Evolutionary conservation across 2,113 vertebrate species (phyloP).

Genomic region (Pseudonaja textilis): DNA sequence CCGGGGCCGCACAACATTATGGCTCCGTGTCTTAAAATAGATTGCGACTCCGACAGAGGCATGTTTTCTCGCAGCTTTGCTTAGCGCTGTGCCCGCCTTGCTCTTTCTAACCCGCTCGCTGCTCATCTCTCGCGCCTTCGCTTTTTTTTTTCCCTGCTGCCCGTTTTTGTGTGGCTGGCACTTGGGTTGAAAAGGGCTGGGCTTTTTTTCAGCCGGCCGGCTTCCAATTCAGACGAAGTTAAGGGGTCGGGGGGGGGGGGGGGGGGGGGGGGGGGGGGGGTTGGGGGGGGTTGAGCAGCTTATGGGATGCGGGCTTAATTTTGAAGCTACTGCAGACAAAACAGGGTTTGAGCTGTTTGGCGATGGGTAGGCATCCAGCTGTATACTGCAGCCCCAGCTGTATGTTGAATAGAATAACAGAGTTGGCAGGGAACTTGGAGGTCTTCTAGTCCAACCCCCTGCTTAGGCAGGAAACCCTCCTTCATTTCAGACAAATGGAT

Average conservation of each 20-base stretch:
- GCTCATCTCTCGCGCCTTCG: neutral
- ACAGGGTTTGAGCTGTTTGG: neutral
- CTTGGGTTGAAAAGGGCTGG: neutral
- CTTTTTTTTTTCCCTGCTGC: neutral
- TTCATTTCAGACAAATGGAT: no score
- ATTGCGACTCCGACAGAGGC: neutral
- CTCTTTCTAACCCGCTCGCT: neutral
- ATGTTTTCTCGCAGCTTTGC: neutral
- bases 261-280: neutral
- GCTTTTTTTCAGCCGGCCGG: neutral
- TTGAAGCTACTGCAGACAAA: neutral
- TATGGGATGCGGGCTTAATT: neutral
- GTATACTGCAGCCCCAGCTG: no score
- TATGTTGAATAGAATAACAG: no score
- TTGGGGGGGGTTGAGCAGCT: neutral
- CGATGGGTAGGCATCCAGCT: neutral
- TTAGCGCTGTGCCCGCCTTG: neutral
- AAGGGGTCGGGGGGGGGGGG: neutral
- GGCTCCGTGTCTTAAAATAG: neutral
- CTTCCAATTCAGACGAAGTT: neutral
- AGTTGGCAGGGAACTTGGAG: no score
- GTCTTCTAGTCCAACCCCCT: no score
- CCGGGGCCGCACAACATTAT: fast-evolving
- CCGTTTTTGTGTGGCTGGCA: neutral
- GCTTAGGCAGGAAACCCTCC: no score